These are phyloP conservation scores for Diabrotica balteata DNA, from an alignment of 2,888 invertebrate genomes.

Conservation along the genomic window DNA sequence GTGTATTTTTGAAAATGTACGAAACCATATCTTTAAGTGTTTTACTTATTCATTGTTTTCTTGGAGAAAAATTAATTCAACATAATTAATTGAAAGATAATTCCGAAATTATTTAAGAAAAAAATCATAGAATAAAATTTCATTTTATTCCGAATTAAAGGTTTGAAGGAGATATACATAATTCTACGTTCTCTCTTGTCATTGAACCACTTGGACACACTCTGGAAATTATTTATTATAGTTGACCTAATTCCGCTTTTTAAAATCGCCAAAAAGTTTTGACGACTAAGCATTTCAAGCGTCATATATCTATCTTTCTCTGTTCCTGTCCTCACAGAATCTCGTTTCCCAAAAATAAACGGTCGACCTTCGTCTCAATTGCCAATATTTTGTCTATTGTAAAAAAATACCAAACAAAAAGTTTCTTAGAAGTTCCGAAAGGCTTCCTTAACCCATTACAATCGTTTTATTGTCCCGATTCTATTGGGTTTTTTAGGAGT, in stretches of 20 bases:
- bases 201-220: no score
- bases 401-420: constrained; percentile 40
- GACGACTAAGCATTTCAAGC: background rate
- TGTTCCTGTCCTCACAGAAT: constrained; percentile 4
- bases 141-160: no score
- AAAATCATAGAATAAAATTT: no score
- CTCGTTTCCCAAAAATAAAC: constrained; percentile 16
- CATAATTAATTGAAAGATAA: no score
- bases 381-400: constrained; percentile 33
- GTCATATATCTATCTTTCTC: constrained; percentile 1
- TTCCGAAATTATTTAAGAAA: no score
- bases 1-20: no score
- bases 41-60: no score
- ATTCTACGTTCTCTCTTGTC: no score
- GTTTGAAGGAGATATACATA: no score
- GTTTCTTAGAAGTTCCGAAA: constrained; percentile 39
- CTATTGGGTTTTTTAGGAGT: constrained; percentile 36
- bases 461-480: constrained; percentile 44
- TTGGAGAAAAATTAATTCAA: no score
- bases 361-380: constrained; percentile 26
- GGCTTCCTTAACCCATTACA: constrained; percentile 43
- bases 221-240: no score
- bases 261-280: constrained; percentile 1
- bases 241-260: background rate
- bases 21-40: no score